Base-by-base conservation (phyloP, 2,888 invertebrate genomes). In the Dromius quadrimaculatus region DNA sequence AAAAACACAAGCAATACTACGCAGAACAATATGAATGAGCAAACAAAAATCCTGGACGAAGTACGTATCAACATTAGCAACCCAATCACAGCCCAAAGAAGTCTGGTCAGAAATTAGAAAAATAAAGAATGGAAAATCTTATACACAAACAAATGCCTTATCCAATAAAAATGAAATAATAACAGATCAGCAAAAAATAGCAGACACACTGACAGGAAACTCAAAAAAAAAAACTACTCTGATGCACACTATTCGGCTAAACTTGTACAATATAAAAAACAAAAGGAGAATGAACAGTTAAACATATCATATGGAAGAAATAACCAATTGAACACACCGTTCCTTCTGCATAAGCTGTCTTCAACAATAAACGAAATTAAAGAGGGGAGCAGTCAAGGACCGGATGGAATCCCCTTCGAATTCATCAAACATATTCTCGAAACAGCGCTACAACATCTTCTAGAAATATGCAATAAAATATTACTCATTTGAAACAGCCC, bases 401-500 rank as follows among this genome's bases (percentile, higher is more conserved):
- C 54, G 22, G 23, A 54, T 8, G 23, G 23, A 22, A 54, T 54
- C n/a, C 54, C 23, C 19, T 54, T 6, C 22, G 54, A 54, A 54
- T 19, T 23, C 20, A 23, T 6, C 3, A 23, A 22, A 22, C 54
- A 22, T 23, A 20, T 23, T 23, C 54, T 13, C 11, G 22, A 54
- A 17, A 8, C 23, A 23, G 54, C 54, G 23, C 54, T 54, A 11
- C 54, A 54, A 54, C 54, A 54, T 8, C 54, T 54, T n/a, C 19
- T 22, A 54, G n/a, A 20, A 54, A 54, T 54, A 54, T 54, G 22
- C 23, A 54, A 54, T 22, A 54, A 22, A 11, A 54, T 54, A 54
- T 9, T 20, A 13, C 8, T 22, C 5, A 8, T 22, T 9, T 8
- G 23, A 22, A 54, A 20, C n/a, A 22, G 22, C 22, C 22, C 22